Percentiles rank a stretch among this genome's conserved stretches.
Evolutionary conservation across 2,113 vertebrate genomes (phyloP).

Genomic region (Polyodon spathula): DNA sequence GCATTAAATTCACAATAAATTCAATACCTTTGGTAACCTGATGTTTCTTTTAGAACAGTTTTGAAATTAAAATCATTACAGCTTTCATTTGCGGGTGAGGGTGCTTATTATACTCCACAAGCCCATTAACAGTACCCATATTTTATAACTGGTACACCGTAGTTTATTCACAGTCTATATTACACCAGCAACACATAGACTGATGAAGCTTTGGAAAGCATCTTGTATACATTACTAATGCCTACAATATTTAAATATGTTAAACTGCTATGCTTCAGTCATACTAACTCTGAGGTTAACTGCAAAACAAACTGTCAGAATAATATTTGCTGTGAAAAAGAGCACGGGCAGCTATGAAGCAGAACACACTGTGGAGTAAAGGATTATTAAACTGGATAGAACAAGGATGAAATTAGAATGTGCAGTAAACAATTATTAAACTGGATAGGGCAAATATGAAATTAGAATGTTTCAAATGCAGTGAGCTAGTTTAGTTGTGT

Average conservation of each 20-base stretch:
- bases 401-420: conserved; percentile 9
- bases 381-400: conserved; percentile 8
- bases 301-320: neutral
- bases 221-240: neutral
- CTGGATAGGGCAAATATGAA: conserved; percentile 8
- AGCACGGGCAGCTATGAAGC: neutral
- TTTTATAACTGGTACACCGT: too few relatives aligned
- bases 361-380: conserved; percentile 6
- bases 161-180: too few relatives aligned
- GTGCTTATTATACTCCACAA: too few relatives aligned
- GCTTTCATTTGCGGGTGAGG: too few relatives aligned
- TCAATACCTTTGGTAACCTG: too few relatives aligned
- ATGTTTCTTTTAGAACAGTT: too few relatives aligned
- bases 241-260: neutral
- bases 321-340: neutral
- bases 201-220: too few relatives aligned
- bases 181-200: too few relatives aligned
- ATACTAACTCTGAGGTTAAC: neutral
- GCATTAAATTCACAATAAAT: too few relatives aligned
- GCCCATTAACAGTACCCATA: too few relatives aligned
- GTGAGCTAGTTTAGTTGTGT: too few relatives aligned
- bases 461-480: conserved; percentile 10
- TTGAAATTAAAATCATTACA: too few relatives aligned
- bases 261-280: neutral
- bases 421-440: conserved; percentile 12